A percentile compares a stretch with the other conserved stretches of the same genome.
These are phyloP conservation scores for Protomyctophum bolini DNA, from an alignment of 2,113 vertebrate species.

Conservation along the genomic window DNA sequence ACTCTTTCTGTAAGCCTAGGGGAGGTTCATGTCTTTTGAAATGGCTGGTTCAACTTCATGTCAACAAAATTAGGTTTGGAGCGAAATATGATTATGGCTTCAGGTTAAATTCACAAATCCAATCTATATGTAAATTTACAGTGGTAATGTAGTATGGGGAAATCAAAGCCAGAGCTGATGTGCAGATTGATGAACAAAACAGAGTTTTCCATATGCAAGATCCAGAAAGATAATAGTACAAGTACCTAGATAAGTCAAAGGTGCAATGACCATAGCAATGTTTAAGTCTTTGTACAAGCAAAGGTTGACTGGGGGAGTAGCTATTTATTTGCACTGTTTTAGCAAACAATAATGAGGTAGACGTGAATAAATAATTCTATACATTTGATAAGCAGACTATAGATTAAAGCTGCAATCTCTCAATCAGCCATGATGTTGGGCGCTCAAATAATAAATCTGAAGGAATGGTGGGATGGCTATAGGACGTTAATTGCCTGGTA, in stretches of 20 bases:
- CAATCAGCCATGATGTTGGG: conserved; percentile 59
- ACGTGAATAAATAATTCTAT: neutral
- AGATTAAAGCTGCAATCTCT: conserved; percentile 62
- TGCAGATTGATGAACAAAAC: conserved; percentile 73
- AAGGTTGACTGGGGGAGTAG: neutral
- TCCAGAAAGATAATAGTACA: conserved; percentile 49
- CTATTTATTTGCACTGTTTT: neutral
- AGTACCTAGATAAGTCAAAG: conserved; percentile 21
- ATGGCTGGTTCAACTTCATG: conserved; percentile 54
- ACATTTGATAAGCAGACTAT: conserved; percentile 42
- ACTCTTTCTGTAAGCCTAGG: neutral
- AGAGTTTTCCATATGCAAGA: conserved; percentile 40
- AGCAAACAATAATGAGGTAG: no score
- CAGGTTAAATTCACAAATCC: conserved; percentile 79
- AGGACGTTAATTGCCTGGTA: conserved; percentile 70
- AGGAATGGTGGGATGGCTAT: conserved; percentile 54
- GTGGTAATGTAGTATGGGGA: conserved; percentile 69
- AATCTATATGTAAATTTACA: conserved; percentile 82
- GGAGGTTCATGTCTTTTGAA: conserved; percentile 27
- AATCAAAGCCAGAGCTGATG: conserved; percentile 74
- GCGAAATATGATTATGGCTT: conserved; percentile 76
- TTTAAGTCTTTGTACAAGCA: neutral
- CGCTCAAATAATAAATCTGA: conserved; percentile 69
- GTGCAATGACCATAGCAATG: neutral
- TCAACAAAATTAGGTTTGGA: conserved; percentile 69